Base-by-base conservation (phyloP, 2,797 vertebrate genomes). In the Alosa sapidissima region DNA sequence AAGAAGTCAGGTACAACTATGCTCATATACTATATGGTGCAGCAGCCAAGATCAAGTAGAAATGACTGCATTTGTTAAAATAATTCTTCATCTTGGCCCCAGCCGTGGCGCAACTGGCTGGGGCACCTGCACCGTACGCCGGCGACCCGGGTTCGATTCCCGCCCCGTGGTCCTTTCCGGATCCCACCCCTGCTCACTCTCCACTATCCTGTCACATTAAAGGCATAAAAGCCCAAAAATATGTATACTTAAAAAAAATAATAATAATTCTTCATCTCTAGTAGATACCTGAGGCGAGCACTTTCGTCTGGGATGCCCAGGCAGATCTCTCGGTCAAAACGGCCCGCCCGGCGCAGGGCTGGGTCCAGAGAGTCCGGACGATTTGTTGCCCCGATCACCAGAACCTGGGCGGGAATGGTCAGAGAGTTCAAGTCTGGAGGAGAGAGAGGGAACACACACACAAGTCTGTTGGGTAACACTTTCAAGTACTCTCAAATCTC, bases 301-400 rank as follows among this genome's bases (percentile, higher is more conserved):
- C 87, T 92, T 92, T 98, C 97, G 82, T 98, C 97, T 0, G 98
- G 98, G 87, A 99, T 99, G 0, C 98, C 98, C 5, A 99, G 91
- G 91, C 97, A 97, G 91, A 99, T 97, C 90, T 99, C 98, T 86
- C 95, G 89, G 93, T 99, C 98, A 3, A 99, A 99, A 86, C 98
- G 97, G 1, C 98, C 98, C 0, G 98, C 98, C 45, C 98, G 93
- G 58, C 98, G 95, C 81, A 99, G 92, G 0, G 98, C 98, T 0
- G 98, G 98, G 87, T 99, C 98, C 84, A 99, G 88, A 0, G 98
- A 94, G 89, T 99, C 98, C 0, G 98, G 98, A 5, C 98, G 95
- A 93, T 99, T 99, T 9, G 98, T 99, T 86, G 98, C 98, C 0
- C 98, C 98, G 0, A 99, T 97, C 81, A 99, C 97, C 86, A 99